These are phyloP conservation scores for Tupiocoris notatus DNA, from an alignment of 2,888 invertebrate species.

Conservation along the genomic window DNA sequence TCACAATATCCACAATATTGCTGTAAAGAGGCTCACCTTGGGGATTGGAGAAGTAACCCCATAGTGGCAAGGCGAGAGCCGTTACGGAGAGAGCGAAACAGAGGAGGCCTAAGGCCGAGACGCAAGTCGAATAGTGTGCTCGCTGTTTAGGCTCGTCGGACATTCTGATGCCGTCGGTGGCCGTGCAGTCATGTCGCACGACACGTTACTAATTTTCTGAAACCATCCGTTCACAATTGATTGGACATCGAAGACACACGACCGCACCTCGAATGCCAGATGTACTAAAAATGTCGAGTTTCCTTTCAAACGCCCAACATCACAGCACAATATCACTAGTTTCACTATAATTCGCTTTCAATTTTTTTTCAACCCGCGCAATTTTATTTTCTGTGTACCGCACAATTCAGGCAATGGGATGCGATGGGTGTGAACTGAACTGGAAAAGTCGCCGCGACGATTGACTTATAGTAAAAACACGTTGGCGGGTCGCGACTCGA, in stretches of 20 bases:
- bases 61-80: constrained; percentile 78
- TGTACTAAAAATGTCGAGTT: too few relatives aligned
- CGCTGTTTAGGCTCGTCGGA: constrained; percentile 43
- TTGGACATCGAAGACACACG: too few relatives aligned
- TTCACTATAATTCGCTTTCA: background rate
- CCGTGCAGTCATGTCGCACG: constrained; percentile 30
- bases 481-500: constrained; percentile 30
- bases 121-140: constrained; percentile 67
- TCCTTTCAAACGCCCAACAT: too few relatives aligned
- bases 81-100: constrained; percentile 80
- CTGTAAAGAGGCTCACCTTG: constrained; percentile 58
- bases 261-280: too few relatives aligned
- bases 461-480: background rate
- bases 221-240: too few relatives aligned
- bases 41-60: constrained; percentile 80
- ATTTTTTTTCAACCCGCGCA: background rate
- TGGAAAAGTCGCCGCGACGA: background rate
- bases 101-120: constrained; percentile 70
- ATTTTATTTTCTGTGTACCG: too few relatives aligned
- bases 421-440: background rate
- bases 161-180: constrained; percentile 38
- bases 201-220: constrained; percentile 3
- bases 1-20: too few relatives aligned
- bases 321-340: too few relatives aligned
- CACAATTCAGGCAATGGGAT: too few relatives aligned